phyloP scores from a whole-genome alignment of 2,797 vertebrate genomes.

The Squalus acanthias region DNA sequence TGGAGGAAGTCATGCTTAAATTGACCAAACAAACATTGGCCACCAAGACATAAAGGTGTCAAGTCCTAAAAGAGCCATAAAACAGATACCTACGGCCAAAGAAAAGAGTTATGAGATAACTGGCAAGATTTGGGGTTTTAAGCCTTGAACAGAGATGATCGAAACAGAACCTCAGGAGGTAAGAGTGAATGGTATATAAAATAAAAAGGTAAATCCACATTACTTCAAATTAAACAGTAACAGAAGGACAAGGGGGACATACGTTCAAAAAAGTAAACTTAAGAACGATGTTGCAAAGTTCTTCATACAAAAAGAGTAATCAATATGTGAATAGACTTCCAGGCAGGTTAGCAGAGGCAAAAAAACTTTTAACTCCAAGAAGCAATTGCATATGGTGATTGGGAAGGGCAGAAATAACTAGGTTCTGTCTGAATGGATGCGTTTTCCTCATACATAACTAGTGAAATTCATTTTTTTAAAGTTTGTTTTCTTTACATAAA shows the following conservation, averaged over 20 bases:
- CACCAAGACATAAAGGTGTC: not conserved
- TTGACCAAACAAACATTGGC: not conserved
- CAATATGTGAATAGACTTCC: not conserved
- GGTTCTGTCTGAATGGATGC: not conserved
- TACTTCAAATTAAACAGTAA: slow-evolving; percentile 50
- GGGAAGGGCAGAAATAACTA: not conserved
- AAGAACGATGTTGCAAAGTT: not conserved
- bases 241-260: slow-evolving; percentile 43
- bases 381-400: not conserved
- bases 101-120: not conserved
- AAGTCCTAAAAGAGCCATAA: not conserved
- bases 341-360: not conserved
- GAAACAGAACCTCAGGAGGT: not conserved
- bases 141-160: not conserved
- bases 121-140: not conserved
- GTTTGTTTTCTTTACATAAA: not conserved
- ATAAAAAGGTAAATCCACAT: slow-evolving; percentile 44
- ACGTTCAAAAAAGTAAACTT: not conserved
- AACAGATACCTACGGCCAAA: not conserved
- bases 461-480: not conserved
- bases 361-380: not conserved
- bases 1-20: not conserved
- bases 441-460: not conserved
- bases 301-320: not conserved
- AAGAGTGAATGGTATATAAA: not conserved